A percentile compares a stretch with the other conserved stretches of the same genome.
phyloP scores from a whole-genome alignment of 2,113 vertebrate species.

The Garra rufa region DNA sequence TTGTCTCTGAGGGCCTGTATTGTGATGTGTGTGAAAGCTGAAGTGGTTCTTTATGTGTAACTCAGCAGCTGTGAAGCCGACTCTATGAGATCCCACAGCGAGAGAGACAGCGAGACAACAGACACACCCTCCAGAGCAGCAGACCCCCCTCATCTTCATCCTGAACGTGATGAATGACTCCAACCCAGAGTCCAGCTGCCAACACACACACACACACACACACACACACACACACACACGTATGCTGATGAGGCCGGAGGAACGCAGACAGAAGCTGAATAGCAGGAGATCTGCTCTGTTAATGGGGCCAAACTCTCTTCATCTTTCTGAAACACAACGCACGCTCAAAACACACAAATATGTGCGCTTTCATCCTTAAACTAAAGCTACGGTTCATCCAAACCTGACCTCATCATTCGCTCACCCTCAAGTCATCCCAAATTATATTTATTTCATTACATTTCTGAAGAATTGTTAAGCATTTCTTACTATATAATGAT shows the following conservation, averaged over 20 bases:
- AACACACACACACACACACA: slow-evolving; percentile 35
- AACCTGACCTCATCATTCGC: not conserved
- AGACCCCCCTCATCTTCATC: slow-evolving; percentile 6
- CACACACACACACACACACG: slow-evolving; percentile 33
- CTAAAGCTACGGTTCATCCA: not conserved
- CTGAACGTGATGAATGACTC: slow-evolving; percentile 40
- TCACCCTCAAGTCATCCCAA: not conserved
- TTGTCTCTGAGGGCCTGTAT: not conserved
- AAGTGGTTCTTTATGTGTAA: slow-evolving; percentile 25
- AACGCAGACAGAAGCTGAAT: not conserved
- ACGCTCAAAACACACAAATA: not conserved
- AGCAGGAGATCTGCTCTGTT: slow-evolving; percentile 22
- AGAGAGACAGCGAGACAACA: slow-evolving; percentile 26
- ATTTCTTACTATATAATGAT: not conserved
- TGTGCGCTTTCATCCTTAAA: not conserved
- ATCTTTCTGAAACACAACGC: not conserved
- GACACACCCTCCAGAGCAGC: slow-evolving; percentile 6
- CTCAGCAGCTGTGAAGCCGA: slow-evolving; percentile 15
- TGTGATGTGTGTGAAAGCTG: slow-evolving; percentile 20
- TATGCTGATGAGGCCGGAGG: slow-evolving; percentile 16
- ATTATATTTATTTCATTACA: not conserved
- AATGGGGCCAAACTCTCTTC: not conserved
- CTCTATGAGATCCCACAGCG: slow-evolving; percentile 14
- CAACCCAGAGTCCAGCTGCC: slow-evolving; percentile 45
- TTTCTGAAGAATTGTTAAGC: not conserved